A percentile compares a stretch with the other conserved stretches of the same genome.
Conservation (phyloP, 1,140 invertebrate genomes). For the Pomacea maculata region DNA sequence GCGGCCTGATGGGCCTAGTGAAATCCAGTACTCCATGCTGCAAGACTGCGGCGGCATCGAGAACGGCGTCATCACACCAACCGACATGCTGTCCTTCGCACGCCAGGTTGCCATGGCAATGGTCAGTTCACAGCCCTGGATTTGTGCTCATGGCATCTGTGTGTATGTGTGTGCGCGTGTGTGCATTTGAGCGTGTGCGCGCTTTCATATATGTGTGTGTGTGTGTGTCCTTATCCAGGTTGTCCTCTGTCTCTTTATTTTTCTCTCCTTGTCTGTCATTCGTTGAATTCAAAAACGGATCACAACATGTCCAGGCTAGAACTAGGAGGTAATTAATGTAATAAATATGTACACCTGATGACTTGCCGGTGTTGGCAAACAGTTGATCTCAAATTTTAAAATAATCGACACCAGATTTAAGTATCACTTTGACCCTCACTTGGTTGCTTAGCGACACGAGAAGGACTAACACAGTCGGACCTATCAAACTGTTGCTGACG, state of each 20-base stretch:
- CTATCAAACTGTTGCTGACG: no score
- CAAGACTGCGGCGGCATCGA: conserved; percentile 55
- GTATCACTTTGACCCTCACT: no score
- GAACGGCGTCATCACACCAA: conserved; percentile 56
- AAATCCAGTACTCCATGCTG: conserved; percentile 56
- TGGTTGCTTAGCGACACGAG: no score
- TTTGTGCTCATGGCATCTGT: background rate
- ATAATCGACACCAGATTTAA: no score
- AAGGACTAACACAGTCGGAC: no score
- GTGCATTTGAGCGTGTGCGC: background rate
- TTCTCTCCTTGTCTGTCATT: no score
- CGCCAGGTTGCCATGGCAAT: conserved; percentile 63
- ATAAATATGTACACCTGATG: no score
- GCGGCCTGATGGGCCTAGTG: conserved; percentile 42
- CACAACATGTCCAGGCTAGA: no score
- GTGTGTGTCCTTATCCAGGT: background rate
- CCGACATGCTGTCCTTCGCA: conserved; percentile 62
- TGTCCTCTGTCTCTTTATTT: background rate
- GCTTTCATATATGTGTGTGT: background rate
- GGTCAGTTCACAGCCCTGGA: conserved; percentile 43
- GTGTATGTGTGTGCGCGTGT: conserved; percentile 5
- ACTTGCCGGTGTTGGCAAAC: no score
- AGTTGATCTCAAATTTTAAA: no score
- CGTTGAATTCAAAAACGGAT: no score
- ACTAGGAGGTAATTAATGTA: no score